These are phyloP conservation scores for Microctenopoma stevenorrisi DNA, from an alignment of 2,797 vertebrate genomes.

Conservation along the genomic window DNA sequence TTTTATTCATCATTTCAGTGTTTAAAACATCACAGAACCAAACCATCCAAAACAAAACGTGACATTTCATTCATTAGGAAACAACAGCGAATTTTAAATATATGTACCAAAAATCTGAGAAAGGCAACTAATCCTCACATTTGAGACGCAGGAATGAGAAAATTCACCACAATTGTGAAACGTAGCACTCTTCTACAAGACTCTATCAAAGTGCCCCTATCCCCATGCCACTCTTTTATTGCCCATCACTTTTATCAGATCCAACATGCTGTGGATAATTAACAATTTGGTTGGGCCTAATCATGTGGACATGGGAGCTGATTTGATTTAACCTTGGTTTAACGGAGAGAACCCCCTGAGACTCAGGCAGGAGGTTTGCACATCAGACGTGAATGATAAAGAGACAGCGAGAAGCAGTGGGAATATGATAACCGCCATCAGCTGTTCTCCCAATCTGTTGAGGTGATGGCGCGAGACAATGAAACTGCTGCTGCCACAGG, in stretches of 20 bases:
- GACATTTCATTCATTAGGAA: neutral
- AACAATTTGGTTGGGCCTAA: slow-evolving; percentile 70
- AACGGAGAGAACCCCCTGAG: slow-evolving; percentile 54
- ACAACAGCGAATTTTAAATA: neutral
- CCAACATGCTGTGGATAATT: slow-evolving; percentile 66
- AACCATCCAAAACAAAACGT: neutral
- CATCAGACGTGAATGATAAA: slow-evolving; percentile 51
- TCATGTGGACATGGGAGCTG: slow-evolving; percentile 61
- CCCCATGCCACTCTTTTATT: slow-evolving; percentile 18
- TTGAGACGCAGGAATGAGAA: neutral
- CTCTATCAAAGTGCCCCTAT: slow-evolving; percentile 16
- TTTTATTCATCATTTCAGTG: neutral
- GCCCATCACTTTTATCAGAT: slow-evolving; percentile 41
- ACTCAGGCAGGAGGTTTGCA: slow-evolving; percentile 42
- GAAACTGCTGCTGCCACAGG: slow-evolving; percentile 25
- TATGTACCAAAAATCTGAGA: neutral
- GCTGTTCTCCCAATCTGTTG: slow-evolving; percentile 53
- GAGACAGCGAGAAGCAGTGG: slow-evolving; percentile 40
- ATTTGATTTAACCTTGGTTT: slow-evolving; percentile 79
- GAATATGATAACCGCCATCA: slow-evolving; percentile 59
- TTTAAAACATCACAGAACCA: neutral
- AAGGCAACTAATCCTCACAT: neutral
- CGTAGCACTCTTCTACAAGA: neutral
- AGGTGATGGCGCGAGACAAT: slow-evolving; percentile 26
- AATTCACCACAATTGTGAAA: slow-evolving; percentile 2